Evolutionary conservation across 1,140 invertebrate genomes (phyloP), one percentile per base, ranked within the genome.

Genomic region (Panagrolaimus sp.): DNA sequence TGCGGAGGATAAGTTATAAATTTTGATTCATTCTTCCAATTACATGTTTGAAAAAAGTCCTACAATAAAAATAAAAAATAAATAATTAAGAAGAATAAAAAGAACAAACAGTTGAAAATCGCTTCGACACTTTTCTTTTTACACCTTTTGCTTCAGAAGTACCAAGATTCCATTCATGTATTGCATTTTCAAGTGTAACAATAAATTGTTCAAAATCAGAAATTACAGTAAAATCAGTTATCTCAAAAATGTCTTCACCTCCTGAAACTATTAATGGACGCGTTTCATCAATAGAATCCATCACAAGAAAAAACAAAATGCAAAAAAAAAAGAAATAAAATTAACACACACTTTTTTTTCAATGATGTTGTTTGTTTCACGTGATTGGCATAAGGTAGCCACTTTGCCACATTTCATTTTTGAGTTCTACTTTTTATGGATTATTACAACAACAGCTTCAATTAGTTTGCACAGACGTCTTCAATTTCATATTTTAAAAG

Each of bases 221-320:
- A 3, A 67, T 43, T 9, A 47, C 45, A 48, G 65, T 67, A 43
- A 67, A 67, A 32, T 67, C 65, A 12, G 26, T 67, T 17, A 67
- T 67, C 12, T 67, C 65, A 43, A 67, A 67, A 17, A 67, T 48
- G 5, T 67, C 65, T 9, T 64, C 63, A 15, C 17, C 32, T 2
- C 43, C 63, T 8, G 17, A 21, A 8, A 43, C 28, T 6, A 43
- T 43, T 9, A 43, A 28, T 14, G 28, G 63, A 17, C 28, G 28
- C 10, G 63, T 64, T 43, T 64, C 63, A 64, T 58, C 52, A 58
- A 17, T 28, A 58, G 52, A n/a, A 21, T 21, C 28, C 52, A 28
- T 28, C 52, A 58, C 32, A 4, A 38, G 32, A 38, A 38, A 38
- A 38, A 38, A 38, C 2, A 7, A 38, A 38, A 38, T 38, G 32